Percentiles rank a stretch among this genome's conserved stretches.
Conservation (phyloP, 2,888 invertebrate genomes). For the Drosophila diplacantha region DNA sequence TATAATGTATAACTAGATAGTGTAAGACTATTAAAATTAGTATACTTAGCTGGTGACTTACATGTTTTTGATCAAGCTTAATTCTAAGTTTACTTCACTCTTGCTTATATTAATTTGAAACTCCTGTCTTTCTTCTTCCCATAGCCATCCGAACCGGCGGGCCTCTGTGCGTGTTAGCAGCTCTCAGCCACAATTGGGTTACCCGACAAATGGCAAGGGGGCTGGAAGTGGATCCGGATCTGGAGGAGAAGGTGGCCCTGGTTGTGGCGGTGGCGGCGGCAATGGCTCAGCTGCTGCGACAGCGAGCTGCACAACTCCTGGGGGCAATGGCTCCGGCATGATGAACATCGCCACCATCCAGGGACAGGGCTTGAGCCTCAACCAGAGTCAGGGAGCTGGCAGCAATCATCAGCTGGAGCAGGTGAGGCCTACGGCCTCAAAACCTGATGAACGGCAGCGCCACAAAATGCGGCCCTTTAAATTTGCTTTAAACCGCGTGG, state of each 20-base stretch:
- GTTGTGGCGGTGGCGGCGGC: conserved; percentile 3
- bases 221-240: conserved; percentile 38
- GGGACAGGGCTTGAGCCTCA: conserved; percentile 23
- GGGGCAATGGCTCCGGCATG: conserved; percentile 65
- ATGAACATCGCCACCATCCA: conserved; percentile 56
- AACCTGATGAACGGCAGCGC: conserved; percentile 82
- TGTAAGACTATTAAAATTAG: background rate
- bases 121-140: conserved; percentile 1
- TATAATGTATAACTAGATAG: background rate
- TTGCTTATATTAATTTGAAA: background rate
- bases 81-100: background rate
- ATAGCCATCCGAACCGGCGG: conserved; percentile 73
- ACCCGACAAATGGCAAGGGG: conserved; percentile 80
- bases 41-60: background rate
- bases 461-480: conserved; percentile 81
- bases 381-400: conserved; percentile 14
- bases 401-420: conserved; percentile 53
- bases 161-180: conserved; percentile 72
- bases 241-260: conserved; percentile 30
- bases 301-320: conserved; percentile 67
- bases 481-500: conserved; percentile 81
- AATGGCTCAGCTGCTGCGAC: conserved; percentile 46
- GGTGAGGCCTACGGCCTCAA: conserved; percentile 80
- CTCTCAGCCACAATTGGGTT: conserved; percentile 77
- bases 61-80: background rate